Evolutionary conservation across 1,140 invertebrate genomes (phyloP).

Genomic region (Cyphomyrmex costatus): DNA sequence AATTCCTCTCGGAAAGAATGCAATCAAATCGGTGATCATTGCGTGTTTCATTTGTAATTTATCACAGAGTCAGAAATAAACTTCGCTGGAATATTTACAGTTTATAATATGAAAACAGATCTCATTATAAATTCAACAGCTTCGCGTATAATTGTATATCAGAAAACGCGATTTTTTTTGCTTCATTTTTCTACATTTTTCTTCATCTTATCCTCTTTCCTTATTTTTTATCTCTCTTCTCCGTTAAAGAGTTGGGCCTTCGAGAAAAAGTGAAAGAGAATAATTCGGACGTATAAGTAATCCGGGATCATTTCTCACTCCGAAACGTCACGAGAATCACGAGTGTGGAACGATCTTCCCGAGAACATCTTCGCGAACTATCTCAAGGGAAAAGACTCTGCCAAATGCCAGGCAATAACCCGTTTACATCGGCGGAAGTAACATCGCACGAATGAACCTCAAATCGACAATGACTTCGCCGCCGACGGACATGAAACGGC

Average conservation of each 20-base stretch:
- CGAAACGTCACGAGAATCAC: conserved; percentile 63
- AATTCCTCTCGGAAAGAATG: background rate
- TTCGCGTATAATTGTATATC: background rate
- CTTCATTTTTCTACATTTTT: background rate
- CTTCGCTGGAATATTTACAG: conserved; percentile 14
- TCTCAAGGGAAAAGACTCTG: conserved; percentile 55
- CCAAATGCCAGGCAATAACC: conserved; percentile 74
- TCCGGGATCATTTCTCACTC: conserved; percentile 58
- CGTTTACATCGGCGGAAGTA: conserved; percentile 62
- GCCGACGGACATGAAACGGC: conserved; percentile 25
- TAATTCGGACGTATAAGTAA: conserved; percentile 39
- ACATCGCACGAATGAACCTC: conserved; percentile 39
- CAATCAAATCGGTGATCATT: background rate
- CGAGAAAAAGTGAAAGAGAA: conserved; percentile 36
- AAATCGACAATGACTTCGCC: conserved; percentile 60
- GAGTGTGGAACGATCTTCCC: conserved; percentile 36
- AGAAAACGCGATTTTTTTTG: background rate
- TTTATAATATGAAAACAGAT: conserved; percentile 29
- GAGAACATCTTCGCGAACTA: conserved; percentile 68
- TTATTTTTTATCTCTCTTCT: background rate
- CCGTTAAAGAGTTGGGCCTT: background rate
- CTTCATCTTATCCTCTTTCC: background rate
- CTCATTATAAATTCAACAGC: conserved; percentile 12
- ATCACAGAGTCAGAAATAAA: background rate
- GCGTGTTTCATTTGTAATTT: background rate